A percentile compares a stretch with the other conserved stretches of the same genome.
Conservation (phyloP, 2,888 invertebrate genomes). For the Drosophila differens region DNA sequence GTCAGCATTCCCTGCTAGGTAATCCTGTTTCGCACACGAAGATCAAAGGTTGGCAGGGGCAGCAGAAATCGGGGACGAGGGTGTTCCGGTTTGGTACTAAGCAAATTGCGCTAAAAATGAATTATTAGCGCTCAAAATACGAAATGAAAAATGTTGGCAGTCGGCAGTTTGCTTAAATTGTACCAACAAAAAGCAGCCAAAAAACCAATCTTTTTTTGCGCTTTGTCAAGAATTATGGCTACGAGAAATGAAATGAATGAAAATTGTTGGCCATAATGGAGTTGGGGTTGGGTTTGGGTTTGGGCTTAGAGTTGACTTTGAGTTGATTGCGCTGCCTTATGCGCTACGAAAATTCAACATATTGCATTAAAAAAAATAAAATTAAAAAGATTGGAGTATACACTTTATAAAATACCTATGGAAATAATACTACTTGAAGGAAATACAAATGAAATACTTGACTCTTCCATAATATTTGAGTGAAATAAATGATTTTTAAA, state of each 20-base stretch:
- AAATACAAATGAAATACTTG: fast-evolving
- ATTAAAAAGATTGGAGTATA: no score
- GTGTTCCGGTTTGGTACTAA: slow-evolving; percentile 28
- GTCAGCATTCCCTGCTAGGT: slow-evolving; percentile 40
- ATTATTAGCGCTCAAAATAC: slow-evolving; percentile 73
- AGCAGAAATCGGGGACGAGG: not conserved
- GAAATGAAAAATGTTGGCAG: slow-evolving; percentile 70
- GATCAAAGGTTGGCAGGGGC: slow-evolving; percentile 43
- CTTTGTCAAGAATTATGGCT: slow-evolving; percentile 67
- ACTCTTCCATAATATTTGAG: not conserved
- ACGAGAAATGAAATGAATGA: slow-evolving; percentile 70
- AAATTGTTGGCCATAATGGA: slow-evolving; percentile 39
- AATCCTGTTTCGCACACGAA: slow-evolving; percentile 58
- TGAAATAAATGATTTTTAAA: not conserved
- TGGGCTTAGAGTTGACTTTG: not conserved
- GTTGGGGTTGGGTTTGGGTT: not conserved
- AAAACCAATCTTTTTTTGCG: slow-evolving; percentile 40
- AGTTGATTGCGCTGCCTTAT: slow-evolving; percentile 20
- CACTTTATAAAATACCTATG: not conserved
- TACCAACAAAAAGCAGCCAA: slow-evolving; percentile 35
- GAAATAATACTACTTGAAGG: not conserved
- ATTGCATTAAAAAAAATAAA: not conserved
- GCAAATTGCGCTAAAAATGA: slow-evolving; percentile 78
- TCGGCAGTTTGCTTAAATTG: slow-evolving; percentile 67
- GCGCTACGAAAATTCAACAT: slow-evolving; percentile 10